phyloP scores from a whole-genome alignment of 2,797 vertebrate species.

The Tenualosa ilisha region DNA sequence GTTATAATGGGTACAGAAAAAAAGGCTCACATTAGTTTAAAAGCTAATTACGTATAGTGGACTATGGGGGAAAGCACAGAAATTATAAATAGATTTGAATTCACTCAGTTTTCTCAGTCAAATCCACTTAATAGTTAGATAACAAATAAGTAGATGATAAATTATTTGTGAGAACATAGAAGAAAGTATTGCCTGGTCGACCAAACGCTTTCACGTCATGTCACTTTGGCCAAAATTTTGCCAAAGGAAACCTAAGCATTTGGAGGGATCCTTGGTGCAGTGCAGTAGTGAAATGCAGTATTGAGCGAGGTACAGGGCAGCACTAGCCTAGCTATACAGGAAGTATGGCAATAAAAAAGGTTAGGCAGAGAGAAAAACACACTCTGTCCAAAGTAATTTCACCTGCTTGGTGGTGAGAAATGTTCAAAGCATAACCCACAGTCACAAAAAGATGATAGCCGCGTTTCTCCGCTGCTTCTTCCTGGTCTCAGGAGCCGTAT shows the following conservation, averaged over 20 bases:
- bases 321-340: too few relatives aligned
- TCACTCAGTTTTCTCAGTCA: not conserved
- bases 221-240: too few relatives aligned
- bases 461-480: not conserved
- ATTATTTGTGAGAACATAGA: too few relatives aligned
- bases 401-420: not conserved
- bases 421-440: not conserved
- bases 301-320: too few relatives aligned
- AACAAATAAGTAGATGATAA: not conserved
- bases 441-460: not conserved
- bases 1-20: not conserved
- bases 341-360: too few relatives aligned
- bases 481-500: slow-evolving; percentile 3
- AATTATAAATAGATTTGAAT: not conserved
- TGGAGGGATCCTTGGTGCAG: too few relatives aligned
- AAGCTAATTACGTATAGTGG: not conserved
- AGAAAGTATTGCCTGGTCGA: too few relatives aligned
- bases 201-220: too few relatives aligned
- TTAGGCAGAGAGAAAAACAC: not conserved
- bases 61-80: not conserved
- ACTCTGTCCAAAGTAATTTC: not conserved
- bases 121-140: not conserved
- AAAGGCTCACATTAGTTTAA: not conserved
- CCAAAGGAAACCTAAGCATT: too few relatives aligned
- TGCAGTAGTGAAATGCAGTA: too few relatives aligned